Evolutionary conservation across 1,140 invertebrate species (phyloP).

Genomic region (Stenopsyche tienmushanensis): DNA sequence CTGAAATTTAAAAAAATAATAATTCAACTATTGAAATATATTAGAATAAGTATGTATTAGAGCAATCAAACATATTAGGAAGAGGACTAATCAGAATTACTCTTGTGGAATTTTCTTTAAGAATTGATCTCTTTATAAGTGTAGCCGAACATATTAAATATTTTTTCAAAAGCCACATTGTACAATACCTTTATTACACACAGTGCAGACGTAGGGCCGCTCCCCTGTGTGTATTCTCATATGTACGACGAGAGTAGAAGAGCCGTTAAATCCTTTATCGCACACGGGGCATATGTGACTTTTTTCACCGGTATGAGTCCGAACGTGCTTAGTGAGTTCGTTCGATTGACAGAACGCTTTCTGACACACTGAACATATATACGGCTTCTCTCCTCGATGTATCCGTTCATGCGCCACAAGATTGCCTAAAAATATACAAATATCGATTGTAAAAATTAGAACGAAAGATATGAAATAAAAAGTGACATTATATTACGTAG

Average conservation of each 20-base stretch:
- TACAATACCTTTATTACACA: constrained; percentile 55
- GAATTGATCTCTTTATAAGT: too few relatives aligned
- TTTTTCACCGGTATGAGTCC: constrained; percentile 58
- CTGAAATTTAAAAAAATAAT: constrained; percentile 38
- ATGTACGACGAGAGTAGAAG: constrained; percentile 56
- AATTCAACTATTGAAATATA: not conserved
- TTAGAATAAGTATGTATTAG: not conserved
- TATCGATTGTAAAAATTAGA: too few relatives aligned
- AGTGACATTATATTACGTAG: too few relatives aligned
- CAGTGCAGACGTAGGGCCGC: constrained; percentile 60
- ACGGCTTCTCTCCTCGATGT: constrained; percentile 48
- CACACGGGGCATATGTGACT: constrained; percentile 54
- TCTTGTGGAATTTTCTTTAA: too few relatives aligned
- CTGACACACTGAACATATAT: constrained; percentile 44
- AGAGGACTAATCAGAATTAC: too few relatives aligned
- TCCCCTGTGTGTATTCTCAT: constrained; percentile 59
- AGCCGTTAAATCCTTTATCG: constrained; percentile 54
- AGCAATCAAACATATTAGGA: too few relatives aligned
- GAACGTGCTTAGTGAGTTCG: constrained; percentile 45
- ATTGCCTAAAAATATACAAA: constrained; percentile 46
- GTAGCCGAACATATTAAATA: too few relatives aligned
- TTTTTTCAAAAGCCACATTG: too few relatives aligned
- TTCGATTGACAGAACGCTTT: constrained; percentile 42
- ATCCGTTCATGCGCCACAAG: constrained; percentile 55
- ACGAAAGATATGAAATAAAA: too few relatives aligned